phyloP scores from a whole-genome alignment of 1,140 invertebrate genomes.

The Apis florea region DNA sequence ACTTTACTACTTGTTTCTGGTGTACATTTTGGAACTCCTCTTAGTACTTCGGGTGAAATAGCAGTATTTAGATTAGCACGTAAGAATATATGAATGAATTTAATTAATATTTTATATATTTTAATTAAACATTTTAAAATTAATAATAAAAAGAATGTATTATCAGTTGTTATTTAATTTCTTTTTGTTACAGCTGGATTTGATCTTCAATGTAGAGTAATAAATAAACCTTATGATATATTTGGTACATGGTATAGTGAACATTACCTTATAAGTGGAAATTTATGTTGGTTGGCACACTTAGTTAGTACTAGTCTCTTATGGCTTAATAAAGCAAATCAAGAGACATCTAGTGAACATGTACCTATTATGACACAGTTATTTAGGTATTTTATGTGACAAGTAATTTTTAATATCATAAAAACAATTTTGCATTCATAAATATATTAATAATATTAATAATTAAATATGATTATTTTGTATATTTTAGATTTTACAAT shows the following conservation, averaged over 20 bases:
- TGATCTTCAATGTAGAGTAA: slow-evolving; percentile 88
- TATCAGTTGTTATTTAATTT: slow-evolving; percentile 10
- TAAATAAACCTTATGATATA: slow-evolving; percentile 94
- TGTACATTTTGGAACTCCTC: slow-evolving; percentile 90
- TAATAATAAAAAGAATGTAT: background rate
- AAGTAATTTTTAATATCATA: background rate
- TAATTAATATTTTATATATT: background rate
- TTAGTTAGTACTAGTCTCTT: slow-evolving; percentile 89
- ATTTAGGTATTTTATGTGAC: slow-evolving; percentile 79
- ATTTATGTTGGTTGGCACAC: slow-evolving; percentile 90
- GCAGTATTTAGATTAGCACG: slow-evolving; percentile 90
- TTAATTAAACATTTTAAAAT: no score
- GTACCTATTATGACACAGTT: slow-evolving; percentile 90
- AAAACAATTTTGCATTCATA: slow-evolving; percentile 2
- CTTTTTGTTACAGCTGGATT: slow-evolving; percentile 82
- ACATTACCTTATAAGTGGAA: slow-evolving; percentile 89
- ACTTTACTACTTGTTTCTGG: slow-evolving; percentile 92
- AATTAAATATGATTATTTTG: slow-evolving; percentile 2
- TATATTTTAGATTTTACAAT: slow-evolving; percentile 87
- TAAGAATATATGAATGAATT: slow-evolving; percentile 69
- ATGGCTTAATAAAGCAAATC: slow-evolving; percentile 92
- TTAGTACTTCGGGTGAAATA: slow-evolving; percentile 92
- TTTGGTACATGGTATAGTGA: slow-evolving; percentile 95
- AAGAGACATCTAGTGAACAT: slow-evolving; percentile 90
- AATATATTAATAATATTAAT: background rate